Base-by-base conservation (phyloP, 2,888 invertebrate genomes). In the Lampropteryx suffumata region DNA sequence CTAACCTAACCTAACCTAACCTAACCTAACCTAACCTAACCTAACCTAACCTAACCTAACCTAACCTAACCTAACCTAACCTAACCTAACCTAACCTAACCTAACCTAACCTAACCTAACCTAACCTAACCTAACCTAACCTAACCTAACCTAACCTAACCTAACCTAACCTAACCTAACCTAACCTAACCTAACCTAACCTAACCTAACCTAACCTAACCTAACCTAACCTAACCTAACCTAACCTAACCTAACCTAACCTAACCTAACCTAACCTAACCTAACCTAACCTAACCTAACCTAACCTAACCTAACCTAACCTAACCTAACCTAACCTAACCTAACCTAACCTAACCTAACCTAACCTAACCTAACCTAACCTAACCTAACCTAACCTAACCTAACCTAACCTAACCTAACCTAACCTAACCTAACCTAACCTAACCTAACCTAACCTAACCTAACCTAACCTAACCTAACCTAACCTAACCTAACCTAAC, bases 31-130 rank as follows among this genome's bases (percentile, higher is more conserved):
- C 30, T 36, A 17, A 24, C 42, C 36, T 27, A 10, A 17, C 33
- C 27, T 21, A 32, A 36, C 42, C 42, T 26, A 30, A 27, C 34
- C 32, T 39, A 32, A 33, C 39, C 42, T 42, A 42, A 42, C 42
- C 42, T 42, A 42, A 42, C 42, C 42, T 42, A 42, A 42, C 45
- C 45, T 46, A 51, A 45, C 45, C 45, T 45, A 44, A 45, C 45
- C 45, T 50, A 45, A 50, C 45, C 45, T 45, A 50, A 45, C 45
- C 50, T 50, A 45, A 45, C 50, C 50, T 45, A 50, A 50, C 50
- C 44, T 43, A 43, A 43, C 43, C 43, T 43, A 50, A 50, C 40
- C 47, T 30, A 30, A 30, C 30, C 30, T 30, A 24, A 32, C 37
- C 37, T 44, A 37, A 37, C 33, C 37, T 45, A 37, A 39, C 39